Conservation (phyloP, 2,888 invertebrate species). For the Periphyllus acericola region DNA sequence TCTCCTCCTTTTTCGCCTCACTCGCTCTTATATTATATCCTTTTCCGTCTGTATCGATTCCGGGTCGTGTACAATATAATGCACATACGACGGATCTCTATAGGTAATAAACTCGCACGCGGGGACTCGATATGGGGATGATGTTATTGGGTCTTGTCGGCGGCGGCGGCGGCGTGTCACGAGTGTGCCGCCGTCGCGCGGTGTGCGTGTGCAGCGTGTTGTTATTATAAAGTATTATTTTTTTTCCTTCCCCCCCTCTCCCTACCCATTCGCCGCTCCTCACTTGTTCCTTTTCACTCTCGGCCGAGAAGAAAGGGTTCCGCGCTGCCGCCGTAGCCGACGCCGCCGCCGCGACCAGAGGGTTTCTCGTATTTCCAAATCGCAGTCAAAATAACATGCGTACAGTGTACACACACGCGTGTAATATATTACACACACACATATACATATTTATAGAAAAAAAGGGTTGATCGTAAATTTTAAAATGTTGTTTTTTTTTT, state of each 20-base stretch:
- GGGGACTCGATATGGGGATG: neutral
- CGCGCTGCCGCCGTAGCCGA: neutral
- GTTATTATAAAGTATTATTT: neutral
- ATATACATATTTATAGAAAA: neutral
- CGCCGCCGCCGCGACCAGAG: constrained; percentile 9
- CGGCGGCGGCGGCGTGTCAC: constrained; percentile 27
- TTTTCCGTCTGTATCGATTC: constrained; percentile 38
- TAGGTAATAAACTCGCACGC: constrained; percentile 44
- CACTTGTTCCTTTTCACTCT: neutral
- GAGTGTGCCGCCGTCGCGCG: constrained; percentile 13
- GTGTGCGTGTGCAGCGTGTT: constrained; percentile 9
- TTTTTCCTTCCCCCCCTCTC: neutral
- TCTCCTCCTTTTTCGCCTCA: neutral
- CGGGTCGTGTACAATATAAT: constrained; percentile 18
- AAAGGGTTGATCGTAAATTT: constrained; percentile 52
- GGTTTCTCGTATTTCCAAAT: constrained; percentile 51
- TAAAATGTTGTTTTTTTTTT: constrained; percentile 27
- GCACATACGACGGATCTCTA: constrained; percentile 4
- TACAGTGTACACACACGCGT: neutral
- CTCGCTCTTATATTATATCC: neutral
- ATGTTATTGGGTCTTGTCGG: constrained; percentile 35
- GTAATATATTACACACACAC: constrained; percentile 1
- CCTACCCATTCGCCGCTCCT: too few species aligned
- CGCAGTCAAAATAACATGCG: constrained; percentile 45
- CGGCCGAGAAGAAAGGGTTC: constrained; percentile 22